Evolutionary conservation across 2,113 vertebrate species (phyloP), one percentile per base, ranked within the genome.

Genomic region (Crocuta crocuta): DNA sequence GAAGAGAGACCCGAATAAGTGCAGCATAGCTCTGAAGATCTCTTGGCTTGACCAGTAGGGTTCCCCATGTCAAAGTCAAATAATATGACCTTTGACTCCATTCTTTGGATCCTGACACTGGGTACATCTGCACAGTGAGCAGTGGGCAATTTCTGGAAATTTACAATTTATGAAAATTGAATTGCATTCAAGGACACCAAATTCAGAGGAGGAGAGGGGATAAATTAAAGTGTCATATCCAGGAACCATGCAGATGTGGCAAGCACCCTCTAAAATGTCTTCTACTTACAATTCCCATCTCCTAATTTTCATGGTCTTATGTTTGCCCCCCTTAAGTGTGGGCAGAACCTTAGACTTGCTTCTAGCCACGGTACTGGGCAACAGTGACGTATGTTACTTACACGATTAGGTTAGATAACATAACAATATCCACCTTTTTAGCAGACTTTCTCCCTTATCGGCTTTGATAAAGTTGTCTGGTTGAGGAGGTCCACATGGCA

Each of bases 401-500:
- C 63, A 45, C 24, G 9, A 81, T 74, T 80, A 50, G 31, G 10
- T 39, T 58, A 73, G 28, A 15, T 31, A 61, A 71, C 12, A 89
- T 24, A 39, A 15, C 82, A 24, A 68, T 26, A 65, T 84, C 8
- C 9, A 50, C 74, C 58, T 82, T 73, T 7, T 10, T 66, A 61
- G 5, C 19, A 50, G 2, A 73, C 15, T 68, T 1, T 43, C 43
- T 80, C 21, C 16, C 12, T 96, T 90, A 53, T 2, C 33, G 15
- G n/a, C 33, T 48, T 89, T 68, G 50, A 35, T 83, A 84, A 31
- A 84, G 16, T 23, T 87, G 12, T 73, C 28, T 3, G 19, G 2
- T 12, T 50, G 1, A 23, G 23, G 12, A 76, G 5, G 1, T n/a
- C 16, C 31, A 48, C 0, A 2, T 50, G 26, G 4, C 8, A 74